Base-by-base conservation (phyloP, 64 coral and sea anemone species). In the Dendronephthya gigantea region DNA sequence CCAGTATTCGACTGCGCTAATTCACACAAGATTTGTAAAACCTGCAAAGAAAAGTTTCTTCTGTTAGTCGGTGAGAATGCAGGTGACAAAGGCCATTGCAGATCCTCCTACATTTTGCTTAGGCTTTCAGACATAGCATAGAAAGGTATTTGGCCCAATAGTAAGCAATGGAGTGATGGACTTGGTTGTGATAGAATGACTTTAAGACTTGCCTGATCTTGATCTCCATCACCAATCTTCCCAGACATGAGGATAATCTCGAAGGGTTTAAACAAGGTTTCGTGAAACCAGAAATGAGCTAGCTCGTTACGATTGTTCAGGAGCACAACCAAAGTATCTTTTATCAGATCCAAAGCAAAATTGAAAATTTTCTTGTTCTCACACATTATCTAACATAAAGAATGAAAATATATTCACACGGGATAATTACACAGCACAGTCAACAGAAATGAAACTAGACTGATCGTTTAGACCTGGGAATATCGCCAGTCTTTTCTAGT, bases 201-300 rank as follows among this genome's bases (percentile, higher is more conserved):
- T 45, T 45, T 11, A 32, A 65, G 28, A 79, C 88, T 68, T 37
- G 90, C 94, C 88, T 90, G 89, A 50, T 98, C 95, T 56, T 93
- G 92, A n/a, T 98, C 95, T 13, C 91, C 87, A 39, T 93, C 87
- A 1, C 87, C 85, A 15, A 90, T 90, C 0, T 49, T 50, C 0
- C 79, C 43, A 49, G 89, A 90, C 27, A 85, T 76, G 45, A 92
- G 59, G 6, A 98, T 91, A 6, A 72, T 89, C 50, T 87, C 56
- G 59, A 98, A 91, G 11, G 95, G 95, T 51, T 93, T 93, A 39
- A 98, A 98, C 13, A 98, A 82, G 31, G 85, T 48, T 55, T 98
- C 95, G 66, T 98, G 92, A 69, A 98, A 98, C 95, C 95, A 98
- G 39, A 98, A 98, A 28, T 98, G 95, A 69, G 95, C 92, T 12